phyloP scores from a whole-genome alignment of 2,113 vertebrate species.

The Percina caprodes region DNA sequence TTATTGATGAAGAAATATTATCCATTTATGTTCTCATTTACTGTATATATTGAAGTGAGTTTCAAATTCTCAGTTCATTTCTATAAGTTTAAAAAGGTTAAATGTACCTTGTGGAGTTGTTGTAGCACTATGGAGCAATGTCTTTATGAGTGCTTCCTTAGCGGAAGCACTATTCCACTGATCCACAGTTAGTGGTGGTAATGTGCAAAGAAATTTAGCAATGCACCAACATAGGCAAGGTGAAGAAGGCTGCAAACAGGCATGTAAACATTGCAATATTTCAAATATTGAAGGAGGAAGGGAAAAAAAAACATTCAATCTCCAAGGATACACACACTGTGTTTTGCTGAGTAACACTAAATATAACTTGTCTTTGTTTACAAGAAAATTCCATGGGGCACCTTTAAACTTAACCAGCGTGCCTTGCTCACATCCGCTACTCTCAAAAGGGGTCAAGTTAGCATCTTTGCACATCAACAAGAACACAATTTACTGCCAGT shows the following conservation, averaged over 20 bases:
- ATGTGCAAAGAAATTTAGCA: not conserved
- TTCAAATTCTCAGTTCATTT: not conserved
- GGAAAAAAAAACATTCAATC: not conserved
- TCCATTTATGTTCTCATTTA: not conserved
- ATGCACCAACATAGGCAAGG: not conserved
- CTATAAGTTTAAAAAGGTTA: not conserved
- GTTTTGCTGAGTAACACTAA: not conserved
- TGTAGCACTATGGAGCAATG: too few relatives aligned
- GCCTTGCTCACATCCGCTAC: not conserved
- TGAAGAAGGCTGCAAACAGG: not conserved
- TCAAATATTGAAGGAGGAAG: not conserved
- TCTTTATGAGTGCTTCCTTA: too few relatives aligned
- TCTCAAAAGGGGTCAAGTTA: not conserved
- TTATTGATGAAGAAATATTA: too few relatives aligned
- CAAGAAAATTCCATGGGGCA: not conserved
- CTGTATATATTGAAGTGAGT: not conserved
- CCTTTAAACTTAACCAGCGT: not conserved
- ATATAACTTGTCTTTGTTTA: not conserved
- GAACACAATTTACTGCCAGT: not conserved
- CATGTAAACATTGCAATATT: not conserved
- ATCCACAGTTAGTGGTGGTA: not conserved
- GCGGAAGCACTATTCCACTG: too few relatives aligned
- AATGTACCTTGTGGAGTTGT: too few relatives aligned
- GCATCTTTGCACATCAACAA: constrained; percentile 11
- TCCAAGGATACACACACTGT: not conserved